phyloP scores from a whole-genome alignment of 2,113 vertebrate species.

The Rhadina sibilatrix region DNA sequence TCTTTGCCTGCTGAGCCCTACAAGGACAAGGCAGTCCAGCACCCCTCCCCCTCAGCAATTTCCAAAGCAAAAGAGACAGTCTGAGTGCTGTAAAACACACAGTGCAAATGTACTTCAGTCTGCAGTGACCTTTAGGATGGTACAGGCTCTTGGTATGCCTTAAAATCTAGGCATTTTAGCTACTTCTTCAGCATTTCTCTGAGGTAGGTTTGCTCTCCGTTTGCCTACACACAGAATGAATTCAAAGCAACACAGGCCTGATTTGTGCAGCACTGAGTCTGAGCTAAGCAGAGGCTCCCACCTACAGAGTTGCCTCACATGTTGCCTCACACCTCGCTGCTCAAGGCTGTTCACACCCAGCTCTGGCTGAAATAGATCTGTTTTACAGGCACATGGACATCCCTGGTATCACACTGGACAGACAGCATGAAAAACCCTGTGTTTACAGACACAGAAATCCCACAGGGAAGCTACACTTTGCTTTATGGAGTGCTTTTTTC shows the following conservation, averaged over 20 bases:
- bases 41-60: background rate
- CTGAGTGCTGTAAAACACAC: background rate
- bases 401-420: background rate
- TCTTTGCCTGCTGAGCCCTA: background rate
- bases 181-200: background rate
- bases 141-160: background rate
- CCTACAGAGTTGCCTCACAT: rapidly evolving
- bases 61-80: background rate
- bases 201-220: background rate
- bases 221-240: background rate
- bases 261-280: background rate
- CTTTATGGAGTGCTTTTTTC: background rate
- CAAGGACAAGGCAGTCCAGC: background rate
- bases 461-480: background rate
- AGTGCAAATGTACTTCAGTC: background rate
- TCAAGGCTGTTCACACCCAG: background rate
- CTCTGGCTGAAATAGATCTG: background rate
- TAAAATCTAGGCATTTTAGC: background rate
- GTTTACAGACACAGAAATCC: background rate
- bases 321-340: background rate
- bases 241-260: background rate
- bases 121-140: background rate
- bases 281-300: background rate
- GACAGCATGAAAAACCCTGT: background rate
- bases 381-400: background rate